Conservation (phyloP, 2,888 invertebrate genomes). For the Drosophila suboccidentalis region DNA sequence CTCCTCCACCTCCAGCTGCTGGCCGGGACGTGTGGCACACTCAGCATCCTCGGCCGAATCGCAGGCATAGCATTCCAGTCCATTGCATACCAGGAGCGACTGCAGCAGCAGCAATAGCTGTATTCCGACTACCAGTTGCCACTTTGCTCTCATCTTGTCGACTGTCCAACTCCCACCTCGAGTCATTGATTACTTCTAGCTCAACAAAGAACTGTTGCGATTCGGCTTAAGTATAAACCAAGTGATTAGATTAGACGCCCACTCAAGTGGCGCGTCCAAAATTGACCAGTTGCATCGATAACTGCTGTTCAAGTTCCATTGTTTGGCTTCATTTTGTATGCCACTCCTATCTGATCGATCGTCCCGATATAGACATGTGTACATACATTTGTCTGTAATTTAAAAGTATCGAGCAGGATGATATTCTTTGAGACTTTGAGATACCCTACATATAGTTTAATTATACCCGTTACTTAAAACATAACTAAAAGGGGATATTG, state of each 20-base stretch:
- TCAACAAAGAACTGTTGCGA: slow-evolving; percentile 30
- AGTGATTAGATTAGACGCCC: slow-evolving; percentile 56
- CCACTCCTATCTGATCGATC: slow-evolving; percentile 8
- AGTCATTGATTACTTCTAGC: slow-evolving; percentile 3
- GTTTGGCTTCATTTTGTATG: slow-evolving; percentile 20
- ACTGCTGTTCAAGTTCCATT: slow-evolving; percentile 29
- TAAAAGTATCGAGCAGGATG: not conserved
- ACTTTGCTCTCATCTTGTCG: slow-evolving; percentile 17
- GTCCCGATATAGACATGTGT: not conserved
- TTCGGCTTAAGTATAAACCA: slow-evolving; percentile 11
- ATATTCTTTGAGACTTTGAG: not conserved
- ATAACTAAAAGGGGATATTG: no score
- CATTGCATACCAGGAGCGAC: slow-evolving; percentile 9
- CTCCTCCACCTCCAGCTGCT: slow-evolving; percentile 80
- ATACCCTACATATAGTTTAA: not conserved
- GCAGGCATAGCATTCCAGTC: slow-evolving; percentile 80
- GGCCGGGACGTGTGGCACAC: slow-evolving; percentile 81
- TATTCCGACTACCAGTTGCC: slow-evolving; percentile 12
- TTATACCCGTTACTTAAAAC: no score
- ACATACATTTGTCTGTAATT: not conserved
- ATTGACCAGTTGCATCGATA: slow-evolving; percentile 25
- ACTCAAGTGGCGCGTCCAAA: slow-evolving; percentile 49
- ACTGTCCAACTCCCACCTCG: slow-evolving; percentile 6
- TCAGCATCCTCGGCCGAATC: slow-evolving; percentile 74
- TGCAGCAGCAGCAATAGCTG: slow-evolving; percentile 14